These are phyloP conservation scores for Spea multiplicata DNA, from an alignment of 2,113 vertebrate genomes.

Conservation along the genomic window DNA sequence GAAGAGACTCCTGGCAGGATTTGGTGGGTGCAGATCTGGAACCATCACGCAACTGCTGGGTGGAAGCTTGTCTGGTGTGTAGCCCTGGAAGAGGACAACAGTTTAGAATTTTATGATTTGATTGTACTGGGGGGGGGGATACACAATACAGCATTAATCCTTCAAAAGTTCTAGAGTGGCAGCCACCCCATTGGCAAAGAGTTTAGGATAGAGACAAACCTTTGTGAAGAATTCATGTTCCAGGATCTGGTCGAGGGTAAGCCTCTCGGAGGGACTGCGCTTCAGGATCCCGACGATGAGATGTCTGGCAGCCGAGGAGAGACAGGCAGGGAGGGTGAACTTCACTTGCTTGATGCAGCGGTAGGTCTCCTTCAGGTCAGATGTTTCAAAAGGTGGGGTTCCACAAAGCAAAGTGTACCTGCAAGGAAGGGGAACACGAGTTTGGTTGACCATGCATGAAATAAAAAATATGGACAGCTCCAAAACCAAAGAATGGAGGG, in stretches of 20 bases:
- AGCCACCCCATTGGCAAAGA: no score
- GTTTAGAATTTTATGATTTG: no score
- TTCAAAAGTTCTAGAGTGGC: no score
- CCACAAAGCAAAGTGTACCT: constrained; percentile 97
- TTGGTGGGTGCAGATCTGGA: constrained; percentile 87
- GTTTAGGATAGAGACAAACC: constrained; percentile 59
- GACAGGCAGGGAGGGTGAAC: constrained; percentile 80
- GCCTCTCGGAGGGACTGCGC: constrained; percentile 82
- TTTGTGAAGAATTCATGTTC: constrained; percentile 94
- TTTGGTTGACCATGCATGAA: no score
- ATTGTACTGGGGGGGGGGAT: no score
- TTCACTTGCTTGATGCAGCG: constrained; percentile 94
- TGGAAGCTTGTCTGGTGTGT: constrained; percentile 89
- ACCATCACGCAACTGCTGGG: constrained; percentile 87
- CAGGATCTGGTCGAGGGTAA: constrained; percentile 88
- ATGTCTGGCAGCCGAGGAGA: constrained; percentile 83
- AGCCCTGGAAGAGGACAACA: constrained; percentile 68
- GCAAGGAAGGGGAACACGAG: constrained; percentile 1
- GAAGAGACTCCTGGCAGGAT: constrained; percentile 89
- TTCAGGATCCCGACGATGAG: constrained; percentile 84
- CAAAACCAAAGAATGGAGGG: no score
- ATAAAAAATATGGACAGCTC: no score
- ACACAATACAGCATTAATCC: no score
- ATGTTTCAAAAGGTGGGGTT: constrained; percentile 92
- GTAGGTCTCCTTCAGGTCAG: constrained; percentile 96